phyloP scores from a whole-genome alignment of 2,113 vertebrate genomes.

The Pteruthius melanotis region DNA sequence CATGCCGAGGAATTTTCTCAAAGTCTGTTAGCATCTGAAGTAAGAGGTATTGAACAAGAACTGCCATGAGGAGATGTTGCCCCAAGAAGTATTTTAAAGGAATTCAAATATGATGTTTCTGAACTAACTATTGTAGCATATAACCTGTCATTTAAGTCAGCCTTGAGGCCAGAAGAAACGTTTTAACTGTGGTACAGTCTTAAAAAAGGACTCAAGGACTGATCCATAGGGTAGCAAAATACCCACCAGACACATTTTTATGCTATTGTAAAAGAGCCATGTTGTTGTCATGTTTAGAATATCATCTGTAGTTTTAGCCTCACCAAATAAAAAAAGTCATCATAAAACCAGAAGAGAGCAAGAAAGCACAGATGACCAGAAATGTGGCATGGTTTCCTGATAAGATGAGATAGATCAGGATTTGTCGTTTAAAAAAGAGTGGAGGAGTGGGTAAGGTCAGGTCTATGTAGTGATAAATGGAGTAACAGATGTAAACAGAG shows the following conservation, averaged over 20 bases:
- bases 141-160: neutral
- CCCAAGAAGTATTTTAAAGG: neutral
- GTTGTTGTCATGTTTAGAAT: neutral
- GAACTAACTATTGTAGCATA: neutral
- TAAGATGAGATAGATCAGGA: neutral
- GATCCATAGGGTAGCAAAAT: neutral
- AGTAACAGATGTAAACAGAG: neutral
- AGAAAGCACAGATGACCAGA: neutral
- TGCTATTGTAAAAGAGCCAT: neutral
- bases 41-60: neutral
- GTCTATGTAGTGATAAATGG: neutral
- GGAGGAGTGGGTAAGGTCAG: neutral
- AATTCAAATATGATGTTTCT: neutral
- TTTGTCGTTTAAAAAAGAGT: neutral
- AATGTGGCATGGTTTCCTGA: neutral
- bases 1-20: neutral
- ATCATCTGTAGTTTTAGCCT: neutral
- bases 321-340: neutral
- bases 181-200: neutral
- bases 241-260: neutral
- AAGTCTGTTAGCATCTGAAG: neutral
- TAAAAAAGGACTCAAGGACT: neutral
- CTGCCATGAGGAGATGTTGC: neutral
- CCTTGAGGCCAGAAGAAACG: neutral
- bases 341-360: neutral